A percentile compares a stretch with the other conserved stretches of the same genome.
Evolutionary conservation across 2,888 invertebrate genomes (phyloP).

Genomic region (Dicycla oo): DNA sequence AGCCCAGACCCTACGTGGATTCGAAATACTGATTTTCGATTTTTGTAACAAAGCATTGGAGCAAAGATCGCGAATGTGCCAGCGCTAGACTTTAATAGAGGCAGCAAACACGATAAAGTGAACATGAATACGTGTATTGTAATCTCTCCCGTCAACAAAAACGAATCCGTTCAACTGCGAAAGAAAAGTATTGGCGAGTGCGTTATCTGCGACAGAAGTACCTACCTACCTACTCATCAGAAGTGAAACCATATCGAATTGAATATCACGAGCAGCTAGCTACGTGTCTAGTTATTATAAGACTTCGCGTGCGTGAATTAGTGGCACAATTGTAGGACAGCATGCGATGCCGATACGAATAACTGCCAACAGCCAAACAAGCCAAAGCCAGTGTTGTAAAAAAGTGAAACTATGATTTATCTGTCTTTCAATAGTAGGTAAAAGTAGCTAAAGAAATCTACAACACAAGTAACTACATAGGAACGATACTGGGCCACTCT

Average conservation of each 20-base stretch:
- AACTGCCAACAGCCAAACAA: conserved; percentile 67
- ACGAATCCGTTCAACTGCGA: conserved; percentile 26
- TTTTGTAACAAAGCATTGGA: background rate
- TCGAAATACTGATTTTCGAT: background rate
- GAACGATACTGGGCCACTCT: conserved; percentile 1
- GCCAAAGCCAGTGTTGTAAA: conserved; percentile 49
- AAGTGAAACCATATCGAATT: conserved; percentile 89
- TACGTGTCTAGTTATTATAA: conserved; percentile 81
- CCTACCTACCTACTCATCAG: conserved; percentile 71
- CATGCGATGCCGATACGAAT: conserved; percentile 79
- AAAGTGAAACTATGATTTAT: conserved; percentile 62
- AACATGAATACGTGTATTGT: background rate
- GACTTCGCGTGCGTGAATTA: conserved; percentile 81
- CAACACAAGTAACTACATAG: conserved; percentile 17
- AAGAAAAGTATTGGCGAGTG: conserved; percentile 48
- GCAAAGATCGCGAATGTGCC: background rate
- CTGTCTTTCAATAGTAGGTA: conserved; percentile 29
- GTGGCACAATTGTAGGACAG: conserved; percentile 69
- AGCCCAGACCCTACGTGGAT: too few species aligned
- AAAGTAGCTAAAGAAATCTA: conserved; percentile 19
- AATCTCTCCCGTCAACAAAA: background rate
- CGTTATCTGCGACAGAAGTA: conserved; percentile 65
- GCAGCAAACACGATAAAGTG: background rate
- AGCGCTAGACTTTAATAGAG: background rate
- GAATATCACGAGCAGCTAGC: conserved; percentile 82